Percentiles rank a stretch among this genome's conserved stretches.
Conservation (phyloP, 2,113 vertebrate genomes). For the Vidua macroura region DNA sequence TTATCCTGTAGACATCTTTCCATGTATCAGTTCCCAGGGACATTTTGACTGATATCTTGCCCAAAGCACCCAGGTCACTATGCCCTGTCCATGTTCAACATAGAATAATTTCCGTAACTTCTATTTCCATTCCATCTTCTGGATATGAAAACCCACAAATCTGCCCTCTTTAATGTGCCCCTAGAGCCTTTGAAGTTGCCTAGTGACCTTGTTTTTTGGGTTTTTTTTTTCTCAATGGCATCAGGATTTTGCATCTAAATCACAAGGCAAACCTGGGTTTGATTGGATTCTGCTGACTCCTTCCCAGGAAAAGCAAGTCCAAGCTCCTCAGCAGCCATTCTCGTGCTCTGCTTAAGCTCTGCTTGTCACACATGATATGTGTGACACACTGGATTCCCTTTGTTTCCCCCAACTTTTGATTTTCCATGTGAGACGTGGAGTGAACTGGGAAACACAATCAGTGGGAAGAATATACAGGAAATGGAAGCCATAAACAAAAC, state of each 20-base stretch:
- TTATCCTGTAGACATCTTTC: neutral
- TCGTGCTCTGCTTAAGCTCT: neutral
- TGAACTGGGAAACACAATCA: conserved; percentile 20
- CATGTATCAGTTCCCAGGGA: neutral
- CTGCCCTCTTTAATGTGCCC: neutral
- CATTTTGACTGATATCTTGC: neutral
- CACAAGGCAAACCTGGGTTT: neutral
- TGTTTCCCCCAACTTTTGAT: neutral
- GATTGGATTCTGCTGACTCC: neutral
- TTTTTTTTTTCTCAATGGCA: neutral
- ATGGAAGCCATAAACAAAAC: conserved; percentile 48
- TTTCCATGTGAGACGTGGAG: neutral
- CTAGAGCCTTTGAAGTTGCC: neutral
- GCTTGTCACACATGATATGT: neutral
- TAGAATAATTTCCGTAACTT: neutral
- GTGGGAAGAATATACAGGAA: conserved; percentile 34
- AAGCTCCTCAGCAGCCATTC: neutral
- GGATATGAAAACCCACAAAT: neutral
- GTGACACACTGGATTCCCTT: neutral
- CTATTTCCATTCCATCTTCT: neutral
- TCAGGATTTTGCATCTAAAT: neutral
- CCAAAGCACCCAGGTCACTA: neutral
- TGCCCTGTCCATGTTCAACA: neutral
- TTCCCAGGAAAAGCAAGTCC: neutral
- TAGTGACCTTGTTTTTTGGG: neutral